Conservation (phyloP, 2,797 vertebrate species). For the Phrynocephalus vlangalii region DNA sequence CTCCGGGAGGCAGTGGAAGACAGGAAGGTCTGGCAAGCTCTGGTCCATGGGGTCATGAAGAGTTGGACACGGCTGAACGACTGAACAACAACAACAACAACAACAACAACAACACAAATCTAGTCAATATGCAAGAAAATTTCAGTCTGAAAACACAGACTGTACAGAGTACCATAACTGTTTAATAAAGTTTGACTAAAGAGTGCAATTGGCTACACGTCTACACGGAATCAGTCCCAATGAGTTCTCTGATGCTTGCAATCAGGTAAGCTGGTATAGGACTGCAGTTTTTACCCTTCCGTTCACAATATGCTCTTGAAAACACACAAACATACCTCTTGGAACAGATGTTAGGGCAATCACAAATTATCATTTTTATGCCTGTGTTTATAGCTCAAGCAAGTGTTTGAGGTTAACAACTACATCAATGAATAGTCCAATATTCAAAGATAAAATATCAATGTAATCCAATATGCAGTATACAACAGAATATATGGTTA, state of each 20-base stretch:
- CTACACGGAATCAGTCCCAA: not conserved
- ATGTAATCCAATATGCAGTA: not conserved
- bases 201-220: not conserved
- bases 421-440: not conserved
- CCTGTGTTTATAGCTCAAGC: not conserved
- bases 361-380: not conserved
- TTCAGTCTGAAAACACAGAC: slow-evolving; percentile 13
- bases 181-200: not conserved
- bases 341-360: no score
- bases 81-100: no score
- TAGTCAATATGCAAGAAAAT: not conserved
- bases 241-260: not conserved
- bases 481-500: not conserved
- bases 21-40: no score
- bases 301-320: not conserved
- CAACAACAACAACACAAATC: no score
- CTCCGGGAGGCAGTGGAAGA: no score
- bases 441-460: not conserved
- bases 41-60: no score
- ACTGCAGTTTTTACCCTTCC: not conserved
- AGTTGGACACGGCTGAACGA: no score
- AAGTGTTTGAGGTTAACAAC: no score
- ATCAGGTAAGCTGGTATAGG: not conserved
- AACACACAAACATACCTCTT: not conserved
- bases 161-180: not conserved